Evolutionary conservation across 2,113 vertebrate species (phyloP).

Genomic region (Spilogale gracilis): DNA sequence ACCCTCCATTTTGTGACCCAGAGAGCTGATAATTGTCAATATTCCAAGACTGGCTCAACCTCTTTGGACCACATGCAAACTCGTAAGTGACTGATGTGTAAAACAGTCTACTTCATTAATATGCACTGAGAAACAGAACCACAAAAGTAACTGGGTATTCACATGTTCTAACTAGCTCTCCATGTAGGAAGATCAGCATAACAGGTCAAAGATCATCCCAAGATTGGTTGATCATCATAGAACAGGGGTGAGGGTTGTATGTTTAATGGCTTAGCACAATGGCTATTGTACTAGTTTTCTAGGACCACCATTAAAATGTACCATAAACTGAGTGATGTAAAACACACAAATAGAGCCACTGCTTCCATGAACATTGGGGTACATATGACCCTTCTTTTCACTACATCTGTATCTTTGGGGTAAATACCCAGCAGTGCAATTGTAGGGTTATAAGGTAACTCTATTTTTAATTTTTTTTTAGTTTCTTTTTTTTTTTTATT

Average conservation of each 20-base stretch:
- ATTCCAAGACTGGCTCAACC: neutral
- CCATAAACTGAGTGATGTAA: neutral
- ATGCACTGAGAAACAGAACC: neutral
- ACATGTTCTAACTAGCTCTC: neutral
- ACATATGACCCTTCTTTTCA: no score
- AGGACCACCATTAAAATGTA: neutral
- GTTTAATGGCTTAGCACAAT: neutral
- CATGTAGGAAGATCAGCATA: neutral
- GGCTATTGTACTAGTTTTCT: neutral
- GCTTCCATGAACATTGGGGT: no score
- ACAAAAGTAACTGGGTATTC: neutral
- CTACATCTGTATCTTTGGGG: no score
- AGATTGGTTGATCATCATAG: neutral
- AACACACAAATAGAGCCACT: neutral
- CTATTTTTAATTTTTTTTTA: no score
- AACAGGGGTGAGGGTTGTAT: neutral
- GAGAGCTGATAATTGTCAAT: neutral
- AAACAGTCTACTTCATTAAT: neutral
- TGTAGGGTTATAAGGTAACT: no score
- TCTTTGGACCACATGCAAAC: neutral
- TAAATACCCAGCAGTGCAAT: no score
- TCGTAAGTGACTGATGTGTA: neutral
- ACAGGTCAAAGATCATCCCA: neutral
- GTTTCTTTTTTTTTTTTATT: no score
- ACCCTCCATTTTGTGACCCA: neutral